Evolutionary conservation across 2,888 invertebrate species (phyloP).

Genomic region (Apantesis nais): DNA sequence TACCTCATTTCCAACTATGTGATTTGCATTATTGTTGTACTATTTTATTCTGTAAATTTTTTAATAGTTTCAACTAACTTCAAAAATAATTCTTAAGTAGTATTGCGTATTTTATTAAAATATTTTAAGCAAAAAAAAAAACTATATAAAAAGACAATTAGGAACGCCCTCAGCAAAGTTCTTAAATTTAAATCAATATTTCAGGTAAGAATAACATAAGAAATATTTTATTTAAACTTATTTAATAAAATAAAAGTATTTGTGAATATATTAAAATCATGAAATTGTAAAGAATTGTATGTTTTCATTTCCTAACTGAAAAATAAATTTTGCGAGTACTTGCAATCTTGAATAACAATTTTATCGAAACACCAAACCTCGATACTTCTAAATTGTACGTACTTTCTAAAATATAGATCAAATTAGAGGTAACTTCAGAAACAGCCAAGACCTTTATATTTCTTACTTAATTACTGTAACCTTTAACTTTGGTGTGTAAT

Average conservation of each 20-base stretch:
- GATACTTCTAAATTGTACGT: neutral
- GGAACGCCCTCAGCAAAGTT: too few species aligned
- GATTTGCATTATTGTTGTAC: neutral
- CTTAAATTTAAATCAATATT: too few species aligned
- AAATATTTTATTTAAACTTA: too few species aligned
- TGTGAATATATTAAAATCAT: too few species aligned
- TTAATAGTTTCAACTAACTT: neutral
- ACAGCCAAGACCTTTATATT: slow-evolving; percentile 47
- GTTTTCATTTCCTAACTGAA: neutral
- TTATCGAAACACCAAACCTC: neutral
- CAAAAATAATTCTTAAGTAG: too few species aligned
- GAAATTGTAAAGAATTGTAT: too few species aligned
- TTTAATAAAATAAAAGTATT: too few species aligned
- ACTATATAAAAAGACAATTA: too few species aligned
- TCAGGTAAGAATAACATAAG: too few species aligned
- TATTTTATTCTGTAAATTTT: neutral
- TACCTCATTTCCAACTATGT: neutral
- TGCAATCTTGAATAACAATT: neutral
- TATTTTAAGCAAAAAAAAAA: too few species aligned
- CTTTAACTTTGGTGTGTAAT: slow-evolving; percentile 54
- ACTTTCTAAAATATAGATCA: too few species aligned
- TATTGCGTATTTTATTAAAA: too few species aligned
- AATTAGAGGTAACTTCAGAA: slow-evolving; percentile 31
- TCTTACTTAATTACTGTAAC: slow-evolving; percentile 51
- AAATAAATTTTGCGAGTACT: neutral